phyloP scores from a whole-genome alignment of 2,797 vertebrate genomes.

The Prunella strophiata region DNA sequence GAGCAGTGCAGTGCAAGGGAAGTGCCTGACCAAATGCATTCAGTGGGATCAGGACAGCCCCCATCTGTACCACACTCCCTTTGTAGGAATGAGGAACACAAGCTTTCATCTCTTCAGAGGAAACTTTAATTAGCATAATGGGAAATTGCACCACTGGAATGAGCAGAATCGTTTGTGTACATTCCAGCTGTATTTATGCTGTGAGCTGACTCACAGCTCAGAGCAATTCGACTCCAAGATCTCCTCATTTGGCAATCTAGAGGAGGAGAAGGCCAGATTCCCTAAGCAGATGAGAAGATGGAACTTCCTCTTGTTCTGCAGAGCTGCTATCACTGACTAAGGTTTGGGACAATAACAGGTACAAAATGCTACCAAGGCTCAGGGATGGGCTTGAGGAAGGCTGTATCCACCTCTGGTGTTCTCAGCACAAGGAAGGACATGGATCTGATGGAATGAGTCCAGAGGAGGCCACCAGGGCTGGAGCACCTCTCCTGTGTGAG shows the following conservation, averaged over 20 bases:
- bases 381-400: not conserved
- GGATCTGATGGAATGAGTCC: not conserved
- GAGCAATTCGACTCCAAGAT: conserved; percentile 4
- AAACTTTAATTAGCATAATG: conserved; percentile 52
- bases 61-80: not conserved
- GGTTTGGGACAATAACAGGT: not conserved
- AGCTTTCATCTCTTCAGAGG: not conserved
- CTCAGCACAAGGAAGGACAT: not conserved
- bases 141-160: conserved; percentile 62
- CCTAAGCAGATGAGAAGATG: not conserved
- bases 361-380: not conserved
- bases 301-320: not conserved
- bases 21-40: not conserved
- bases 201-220: conserved; percentile 30
- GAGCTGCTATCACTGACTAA: not conserved
- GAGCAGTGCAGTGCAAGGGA: not conserved
- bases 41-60: not conserved
- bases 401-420: not conserved
- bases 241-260: not conserved
- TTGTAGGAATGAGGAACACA: not conserved
- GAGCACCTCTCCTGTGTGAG: too few relatives aligned
- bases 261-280: not conserved
- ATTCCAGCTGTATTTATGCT: conserved; percentile 57
- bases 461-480: not conserved
- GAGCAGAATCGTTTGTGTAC: conserved; percentile 5